Conservation (phyloP, 30 jellyfish, hydroid and myxozoan species). For the Cassiopea xamachana region DNA sequence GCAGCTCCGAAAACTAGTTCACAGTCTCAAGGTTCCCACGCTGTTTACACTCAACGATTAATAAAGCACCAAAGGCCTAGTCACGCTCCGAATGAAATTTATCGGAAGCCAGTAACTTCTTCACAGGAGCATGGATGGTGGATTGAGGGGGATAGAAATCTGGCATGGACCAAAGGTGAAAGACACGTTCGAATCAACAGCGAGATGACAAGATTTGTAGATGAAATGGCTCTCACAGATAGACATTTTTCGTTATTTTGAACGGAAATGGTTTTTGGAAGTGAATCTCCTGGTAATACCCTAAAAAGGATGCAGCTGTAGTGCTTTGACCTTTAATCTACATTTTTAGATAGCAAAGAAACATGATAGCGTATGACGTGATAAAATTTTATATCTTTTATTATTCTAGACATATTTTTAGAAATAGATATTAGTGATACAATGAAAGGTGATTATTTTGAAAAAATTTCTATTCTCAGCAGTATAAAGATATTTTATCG, state of each 20-base stretch:
- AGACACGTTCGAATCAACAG: conserved; percentile 75
- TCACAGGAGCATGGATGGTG: conserved; percentile 97
- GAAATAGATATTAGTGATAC: no score
- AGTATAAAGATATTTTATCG: no score
- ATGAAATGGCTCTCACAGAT: conserved; percentile 84
- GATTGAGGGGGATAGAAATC: conserved; percentile 43
- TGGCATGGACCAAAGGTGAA: conserved; percentile 82
- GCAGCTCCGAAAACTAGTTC: conserved; percentile 22
- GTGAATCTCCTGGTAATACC: neutral
- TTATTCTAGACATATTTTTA: no score
- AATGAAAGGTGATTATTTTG: no score
- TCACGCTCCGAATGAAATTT: conserved; percentile 89
- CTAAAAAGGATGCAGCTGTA: neutral
- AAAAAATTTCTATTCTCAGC: no score
- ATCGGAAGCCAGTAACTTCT: conserved; percentile 82
- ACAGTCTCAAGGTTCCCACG: conserved; percentile 81
- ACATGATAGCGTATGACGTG: no score
- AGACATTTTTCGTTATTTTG: conserved; percentile 80
- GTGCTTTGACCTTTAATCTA: neutral
- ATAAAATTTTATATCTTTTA: no score
- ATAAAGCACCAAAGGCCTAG: conserved; percentile 86
- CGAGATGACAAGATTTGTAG: conserved; percentile 94
- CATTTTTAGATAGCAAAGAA: no score
- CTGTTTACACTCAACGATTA: conserved; percentile 70
- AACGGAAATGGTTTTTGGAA: neutral